Conservation (phyloP, 2,113 vertebrate species). For the Neolamprologus brichardi region DNA sequence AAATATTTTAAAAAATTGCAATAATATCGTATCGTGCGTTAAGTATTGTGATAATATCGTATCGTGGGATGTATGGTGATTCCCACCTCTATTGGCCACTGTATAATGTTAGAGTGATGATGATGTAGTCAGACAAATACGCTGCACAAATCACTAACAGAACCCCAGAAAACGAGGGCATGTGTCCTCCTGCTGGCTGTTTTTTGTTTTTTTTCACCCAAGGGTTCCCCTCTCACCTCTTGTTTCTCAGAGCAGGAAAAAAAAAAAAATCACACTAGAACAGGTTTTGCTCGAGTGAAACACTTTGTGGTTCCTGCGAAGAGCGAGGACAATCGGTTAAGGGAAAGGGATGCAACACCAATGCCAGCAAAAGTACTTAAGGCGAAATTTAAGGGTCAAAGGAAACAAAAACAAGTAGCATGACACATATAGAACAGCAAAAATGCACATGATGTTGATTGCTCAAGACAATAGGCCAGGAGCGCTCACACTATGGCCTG, state of each 20-base stretch:
- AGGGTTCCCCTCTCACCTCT: neutral
- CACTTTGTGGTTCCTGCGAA: neutral
- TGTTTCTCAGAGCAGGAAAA: neutral
- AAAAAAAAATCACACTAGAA: neutral
- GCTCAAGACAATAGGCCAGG: slow-evolving; percentile 8
- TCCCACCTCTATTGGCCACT: neutral
- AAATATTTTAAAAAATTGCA: no score
- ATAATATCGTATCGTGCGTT: no score
- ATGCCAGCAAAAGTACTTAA: neutral
- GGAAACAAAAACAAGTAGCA: slow-evolving; percentile 13
- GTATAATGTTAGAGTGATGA: neutral
- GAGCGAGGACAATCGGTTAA: neutral
- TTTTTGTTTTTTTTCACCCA: neutral
- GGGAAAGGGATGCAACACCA: slow-evolving; percentile 1
- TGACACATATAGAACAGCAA: neutral
- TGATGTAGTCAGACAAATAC: neutral
- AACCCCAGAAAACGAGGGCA: neutral
- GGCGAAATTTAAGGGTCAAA: slow-evolving; percentile 6
- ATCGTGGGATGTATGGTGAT: no score
- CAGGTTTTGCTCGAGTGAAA: neutral
- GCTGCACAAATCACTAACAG: neutral
- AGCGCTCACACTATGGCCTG: neutral
- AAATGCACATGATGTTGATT: neutral
- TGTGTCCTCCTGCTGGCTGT: neutral
- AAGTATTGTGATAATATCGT: no score